A percentile compares a stretch with the other conserved stretches of the same genome.
These are phyloP conservation scores for Heliangelus exortis DNA, from an alignment of 2,797 vertebrate genomes.

Conservation along the genomic window DNA sequence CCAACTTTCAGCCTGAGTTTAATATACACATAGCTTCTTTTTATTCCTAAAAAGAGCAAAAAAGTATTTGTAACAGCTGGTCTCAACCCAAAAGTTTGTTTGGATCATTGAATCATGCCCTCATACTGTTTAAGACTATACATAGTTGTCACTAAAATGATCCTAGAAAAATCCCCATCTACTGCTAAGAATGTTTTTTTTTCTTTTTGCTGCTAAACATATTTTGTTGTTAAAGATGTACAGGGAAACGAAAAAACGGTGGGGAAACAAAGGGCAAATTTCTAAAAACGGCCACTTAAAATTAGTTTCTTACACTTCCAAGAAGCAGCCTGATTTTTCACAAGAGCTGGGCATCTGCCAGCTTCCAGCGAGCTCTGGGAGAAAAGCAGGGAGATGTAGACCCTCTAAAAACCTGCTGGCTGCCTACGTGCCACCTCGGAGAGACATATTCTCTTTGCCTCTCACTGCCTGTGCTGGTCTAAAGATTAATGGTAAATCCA, in stretches of 20 bases:
- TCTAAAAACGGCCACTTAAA: slow-evolving; percentile 12
- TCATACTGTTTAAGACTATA: neutral
- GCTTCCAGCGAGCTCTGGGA: neutral
- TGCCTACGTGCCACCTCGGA: neutral
- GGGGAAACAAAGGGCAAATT: slow-evolving; percentile 29
- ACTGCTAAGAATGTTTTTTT: slow-evolving; percentile 1
- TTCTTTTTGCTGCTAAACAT: slow-evolving; percentile 15
- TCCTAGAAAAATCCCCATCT: slow-evolving; percentile 37
- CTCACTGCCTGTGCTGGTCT: accelerated
- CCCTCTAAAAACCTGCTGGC: neutral
- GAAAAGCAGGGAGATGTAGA: neutral
- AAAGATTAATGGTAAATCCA: neutral
- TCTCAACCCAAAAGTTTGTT: slow-evolving; percentile 55
- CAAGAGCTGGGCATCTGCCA: neutral
- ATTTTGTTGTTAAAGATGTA: slow-evolving; percentile 20
- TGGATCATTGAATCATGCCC: slow-evolving; percentile 6
- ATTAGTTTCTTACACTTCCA: neutral
- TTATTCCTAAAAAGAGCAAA: slow-evolving; percentile 67
- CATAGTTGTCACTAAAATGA: slow-evolving; percentile 7
- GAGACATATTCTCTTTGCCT: neutral
- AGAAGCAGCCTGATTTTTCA: neutral
- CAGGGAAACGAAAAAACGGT: neutral
- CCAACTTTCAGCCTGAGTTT: slow-evolving; percentile 31
- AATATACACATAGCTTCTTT: slow-evolving; percentile 50
- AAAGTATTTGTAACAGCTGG: slow-evolving; percentile 41